These are phyloP conservation scores for Kryptolebias marmoratus DNA, from an alignment of 2,113 vertebrate genomes.

Conservation along the genomic window DNA sequence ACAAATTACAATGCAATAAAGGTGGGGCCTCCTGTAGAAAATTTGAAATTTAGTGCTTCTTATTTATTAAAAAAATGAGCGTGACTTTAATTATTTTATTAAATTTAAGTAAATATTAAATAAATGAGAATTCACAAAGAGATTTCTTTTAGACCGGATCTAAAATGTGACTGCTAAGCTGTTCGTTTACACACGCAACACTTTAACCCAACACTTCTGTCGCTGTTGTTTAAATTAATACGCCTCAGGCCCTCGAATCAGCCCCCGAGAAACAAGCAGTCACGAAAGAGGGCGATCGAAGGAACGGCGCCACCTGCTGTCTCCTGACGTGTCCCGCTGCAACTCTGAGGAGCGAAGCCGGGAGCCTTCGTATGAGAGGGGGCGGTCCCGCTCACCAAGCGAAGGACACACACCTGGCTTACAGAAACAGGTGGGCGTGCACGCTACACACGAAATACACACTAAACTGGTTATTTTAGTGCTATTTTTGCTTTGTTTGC, in stretches of 20 bases:
- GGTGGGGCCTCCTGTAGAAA: too few species aligned
- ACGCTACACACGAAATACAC: neutral
- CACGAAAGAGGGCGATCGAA: conserved; percentile 94
- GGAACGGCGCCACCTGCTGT: conserved; percentile 94
- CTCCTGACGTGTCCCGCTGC: conserved; percentile 94
- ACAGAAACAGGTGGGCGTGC: conserved; percentile 81
- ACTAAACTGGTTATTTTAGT: too few species aligned
- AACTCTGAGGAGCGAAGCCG: conserved; percentile 94
- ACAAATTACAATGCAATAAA: too few species aligned
- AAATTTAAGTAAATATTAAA: too few species aligned
- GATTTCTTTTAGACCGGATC: neutral
- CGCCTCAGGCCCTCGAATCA: conserved; percentile 84
- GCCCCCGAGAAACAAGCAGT: conserved; percentile 84
- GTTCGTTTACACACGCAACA: too few species aligned
- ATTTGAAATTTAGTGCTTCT: too few species aligned
- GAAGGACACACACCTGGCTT: conserved; percentile 82
- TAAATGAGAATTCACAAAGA: too few species aligned
- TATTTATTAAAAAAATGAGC: too few species aligned
- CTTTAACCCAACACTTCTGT: too few species aligned
- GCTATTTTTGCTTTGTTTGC: too few species aligned
- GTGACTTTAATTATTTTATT: too few species aligned
- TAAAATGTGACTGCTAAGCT: neutral
- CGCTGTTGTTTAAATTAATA: too few species aligned
- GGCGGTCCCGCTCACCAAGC: conserved; percentile 87
- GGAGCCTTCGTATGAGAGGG: conserved; percentile 85